A percentile compares a stretch with the other conserved stretches of the same genome.
Conservation (phyloP, 2,888 invertebrate genomes). For the Agonopterix heracliana region DNA sequence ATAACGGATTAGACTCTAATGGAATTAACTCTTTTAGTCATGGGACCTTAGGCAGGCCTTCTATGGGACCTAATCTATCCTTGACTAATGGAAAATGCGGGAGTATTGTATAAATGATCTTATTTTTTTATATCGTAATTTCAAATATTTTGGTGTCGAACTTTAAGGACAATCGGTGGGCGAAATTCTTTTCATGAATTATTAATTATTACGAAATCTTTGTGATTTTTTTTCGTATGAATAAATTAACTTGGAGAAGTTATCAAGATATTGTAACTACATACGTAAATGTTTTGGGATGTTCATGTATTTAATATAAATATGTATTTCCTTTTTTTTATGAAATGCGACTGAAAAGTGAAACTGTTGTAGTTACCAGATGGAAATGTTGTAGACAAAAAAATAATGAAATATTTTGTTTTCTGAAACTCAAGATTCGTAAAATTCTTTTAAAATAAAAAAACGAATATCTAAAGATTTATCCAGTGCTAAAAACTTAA, state of each 20-base stretch:
- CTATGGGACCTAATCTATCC: slow-evolving; percentile 50
- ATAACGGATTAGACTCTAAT: slow-evolving; percentile 46
- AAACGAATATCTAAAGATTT: too few relatives aligned
- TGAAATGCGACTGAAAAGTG: slow-evolving; percentile 21
- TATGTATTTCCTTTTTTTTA: background rate
- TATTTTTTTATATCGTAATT: too few relatives aligned
- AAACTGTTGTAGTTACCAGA: slow-evolving; percentile 34
- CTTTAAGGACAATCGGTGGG: too few relatives aligned
- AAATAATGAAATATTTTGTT: too few relatives aligned
- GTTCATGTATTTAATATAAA: background rate
- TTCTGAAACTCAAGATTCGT: too few relatives aligned
- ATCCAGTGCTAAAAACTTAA: too few relatives aligned
- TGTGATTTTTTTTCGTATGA: too few relatives aligned
- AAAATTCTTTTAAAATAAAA: too few relatives aligned
- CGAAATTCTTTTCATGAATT: too few relatives aligned
- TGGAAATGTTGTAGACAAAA: background rate
- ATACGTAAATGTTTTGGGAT: slow-evolving; percentile 16
- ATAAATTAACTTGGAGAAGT: too few relatives aligned
- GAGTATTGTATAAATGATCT: slow-evolving; percentile 49
- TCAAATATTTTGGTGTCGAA: too few relatives aligned
- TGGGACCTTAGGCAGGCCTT: slow-evolving; percentile 46
- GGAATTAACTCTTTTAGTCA: slow-evolving; percentile 33
- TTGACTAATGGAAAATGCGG: slow-evolving; percentile 66
- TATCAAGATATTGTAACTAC: background rate
- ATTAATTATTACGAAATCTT: too few relatives aligned